A percentile compares a stretch with the other conserved stretches of the same genome.
These are phyloP conservation scores for Chrysaora quinquecirrha DNA, from an alignment of 30 jellyfish, hydroid and myxozoan species.

Conservation along the genomic window DNA sequence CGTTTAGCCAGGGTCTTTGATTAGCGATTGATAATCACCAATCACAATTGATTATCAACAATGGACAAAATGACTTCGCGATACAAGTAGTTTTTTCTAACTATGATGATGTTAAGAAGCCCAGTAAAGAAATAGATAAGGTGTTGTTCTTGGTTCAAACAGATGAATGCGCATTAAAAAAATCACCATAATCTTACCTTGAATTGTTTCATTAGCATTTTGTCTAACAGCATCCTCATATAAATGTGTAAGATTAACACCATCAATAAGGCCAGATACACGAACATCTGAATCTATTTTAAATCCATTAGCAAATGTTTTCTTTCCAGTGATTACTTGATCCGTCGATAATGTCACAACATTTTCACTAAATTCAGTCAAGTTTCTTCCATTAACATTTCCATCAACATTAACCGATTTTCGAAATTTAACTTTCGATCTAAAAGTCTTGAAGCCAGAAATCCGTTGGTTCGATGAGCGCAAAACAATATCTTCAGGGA, in stretches of 20 bases:
- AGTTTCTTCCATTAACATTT: slow-evolving; percentile 60
- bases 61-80: no score
- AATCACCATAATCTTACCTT: slow-evolving; percentile 22
- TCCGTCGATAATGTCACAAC: slow-evolving; percentile 60
- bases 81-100: no score
- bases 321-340: slow-evolving; percentile 45
- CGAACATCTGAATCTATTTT: slow-evolving; percentile 40
- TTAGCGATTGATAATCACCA: no score
- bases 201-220: slow-evolving; percentile 56
- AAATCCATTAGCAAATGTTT: slow-evolving; percentile 65
- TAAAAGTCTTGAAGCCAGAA: slow-evolving; percentile 58
- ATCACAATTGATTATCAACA: no score
- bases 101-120: no score
- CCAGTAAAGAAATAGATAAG: neutral
- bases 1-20: no score
- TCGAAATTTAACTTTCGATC: slow-evolving; percentile 9
- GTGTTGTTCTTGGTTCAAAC: neutral
- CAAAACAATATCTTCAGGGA: slow-evolving; percentile 75
- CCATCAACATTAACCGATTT: slow-evolving; percentile 62
- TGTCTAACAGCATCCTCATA: slow-evolving; percentile 64
- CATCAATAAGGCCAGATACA: slow-evolving; percentile 84
- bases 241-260: slow-evolving; percentile 70
- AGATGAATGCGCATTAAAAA: neutral
- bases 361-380: slow-evolving; percentile 55
- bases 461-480: slow-evolving; percentile 20